Base-by-base conservation (phyloP, 2,888 invertebrate genomes). In the Melitaea athalia region DNA sequence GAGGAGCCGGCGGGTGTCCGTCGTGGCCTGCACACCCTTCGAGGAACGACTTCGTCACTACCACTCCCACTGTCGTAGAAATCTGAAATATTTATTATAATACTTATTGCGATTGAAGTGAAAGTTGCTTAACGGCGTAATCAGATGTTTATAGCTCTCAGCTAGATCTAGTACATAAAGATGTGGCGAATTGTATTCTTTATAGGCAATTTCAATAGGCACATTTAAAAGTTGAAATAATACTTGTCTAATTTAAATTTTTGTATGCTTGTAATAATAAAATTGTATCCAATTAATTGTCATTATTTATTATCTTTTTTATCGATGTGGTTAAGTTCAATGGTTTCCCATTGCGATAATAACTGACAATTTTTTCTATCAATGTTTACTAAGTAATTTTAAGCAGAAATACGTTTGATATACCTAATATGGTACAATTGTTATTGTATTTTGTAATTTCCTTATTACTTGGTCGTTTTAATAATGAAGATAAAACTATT, bases 11-110 rank as follows among this genome's bases (percentile, higher is more conserved):
- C 85, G 0, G 85, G 84, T 8, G 83, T 83, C 33, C 90, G 85
- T 8, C 88, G 80, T 7, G 85, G 81, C 59, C 89, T 78, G 49
- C 86, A 79, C 4, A 81, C 81, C 1, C 86, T 82, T 1, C 85
- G 84, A 0, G 80, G 75, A 11, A 83, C 77, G 60, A 84, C 82
- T 76, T 89, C 89, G 59, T 90, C 91, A 66, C 89, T 89, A 3
- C 85, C 89, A 70, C 88, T 89, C 42, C 87, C 88, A 71, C 90
- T 91, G 78, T 91, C 91, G 72, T 86, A 91, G 68, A 85, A 88
- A 57, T 90, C 91, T 91, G 85, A 47, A 83, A 62, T 61, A 61
- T 67, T 62, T 52, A 43, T 61, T 49, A 55, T 24, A 55, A 15
- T 57, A 38, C 38, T 55, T 60, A 55, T 45, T 52, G 42, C 43